Evolutionary conservation across 2,888 invertebrate genomes (phyloP), one percentile per base, ranked within the genome.

Genomic region (Ecliptopera silaceata): DNA sequence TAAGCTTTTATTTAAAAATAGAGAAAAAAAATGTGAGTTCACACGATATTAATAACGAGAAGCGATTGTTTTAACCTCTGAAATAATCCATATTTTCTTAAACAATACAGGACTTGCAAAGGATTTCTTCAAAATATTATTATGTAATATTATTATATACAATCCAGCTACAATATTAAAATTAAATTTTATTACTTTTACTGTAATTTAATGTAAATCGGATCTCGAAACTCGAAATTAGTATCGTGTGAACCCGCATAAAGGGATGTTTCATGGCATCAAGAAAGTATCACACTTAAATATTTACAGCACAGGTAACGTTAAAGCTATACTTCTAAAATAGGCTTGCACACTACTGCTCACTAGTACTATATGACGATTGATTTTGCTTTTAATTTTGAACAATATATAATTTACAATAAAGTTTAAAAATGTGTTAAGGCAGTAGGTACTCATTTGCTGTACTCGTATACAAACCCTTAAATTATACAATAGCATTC

Each of bases 251-350:
- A 46, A 50, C 20, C n/a, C 29, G 11, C 38, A 12, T 36, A 38
- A 59, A 55, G 56, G 59, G 63, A 68, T 71, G 70, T 75, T 69
- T 79, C 76, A 88, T 88, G 88, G 88, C 88, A 88, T 79, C 84
- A 73, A 81, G 78, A 82, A 74, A 75, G 72, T 80, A 82, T 80
- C 79, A 84, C 80, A 81, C 72, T 74, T 80, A 80, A 36, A 78
- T 84, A 85, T 85, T 79, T 84, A 88, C 85, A 87, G 71, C 72
- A 79, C 68, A 79, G 73, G 68, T 77, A 76, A 81, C 68, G 66
- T 87, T 88, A 86, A 88, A 87, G 85, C 86, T 86, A 77, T 74
- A 75, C 71, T 66, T 60, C 52, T 69, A 71, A 62, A 63, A 52
- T 47, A 61, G 59, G 52, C 49, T 51, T 64, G n/a, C 46, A 44